phyloP scores from a whole-genome alignment of 2,888 invertebrate species.

The Sericinus montela region DNA sequence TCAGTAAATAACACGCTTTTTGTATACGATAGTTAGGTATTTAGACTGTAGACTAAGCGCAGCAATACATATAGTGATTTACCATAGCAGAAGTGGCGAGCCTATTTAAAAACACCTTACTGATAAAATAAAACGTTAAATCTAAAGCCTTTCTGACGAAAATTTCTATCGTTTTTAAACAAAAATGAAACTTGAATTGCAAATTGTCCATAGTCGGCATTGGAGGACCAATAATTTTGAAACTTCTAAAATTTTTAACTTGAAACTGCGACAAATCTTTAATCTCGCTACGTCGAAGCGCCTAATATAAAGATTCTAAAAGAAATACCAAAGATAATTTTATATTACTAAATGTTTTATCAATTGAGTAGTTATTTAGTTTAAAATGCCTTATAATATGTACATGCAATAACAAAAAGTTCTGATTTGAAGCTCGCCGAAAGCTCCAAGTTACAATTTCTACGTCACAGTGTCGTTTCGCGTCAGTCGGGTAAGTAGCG shows the following conservation, averaged over 20 bases:
- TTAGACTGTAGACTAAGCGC: constrained; percentile 16
- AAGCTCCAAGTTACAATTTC: constrained; percentile 11
- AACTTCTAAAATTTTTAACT: neutral
- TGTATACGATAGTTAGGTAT: constrained; percentile 34
- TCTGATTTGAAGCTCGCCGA: neutral
- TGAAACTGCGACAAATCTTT: neutral
- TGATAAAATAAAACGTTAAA: too few species aligned
- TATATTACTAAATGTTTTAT: constrained; percentile 16
- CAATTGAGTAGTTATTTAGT: constrained; percentile 3
- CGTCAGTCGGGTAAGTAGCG: constrained; percentile 29
- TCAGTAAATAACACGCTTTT: constrained; percentile 21
- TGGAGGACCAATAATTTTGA: constrained; percentile 8
- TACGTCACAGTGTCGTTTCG: constrained; percentile 24
- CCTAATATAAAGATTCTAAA: constrained; percentile 15
- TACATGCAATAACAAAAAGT: constrained; percentile 8
- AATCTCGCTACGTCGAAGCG: constrained; percentile 5
- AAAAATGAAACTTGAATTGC: too few species aligned
- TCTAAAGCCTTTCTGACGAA: too few species aligned
- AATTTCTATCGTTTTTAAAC: too few species aligned
- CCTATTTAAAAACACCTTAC: neutral
- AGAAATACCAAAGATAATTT: constrained; percentile 8
- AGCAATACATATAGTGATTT: constrained; percentile 19
- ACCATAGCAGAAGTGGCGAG: constrained; percentile 7
- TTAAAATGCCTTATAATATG: constrained; percentile 14
- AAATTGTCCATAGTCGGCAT: neutral